phyloP scores from a whole-genome alignment of 2,113 vertebrate species.

The Sebastes schlegelii region DNA sequence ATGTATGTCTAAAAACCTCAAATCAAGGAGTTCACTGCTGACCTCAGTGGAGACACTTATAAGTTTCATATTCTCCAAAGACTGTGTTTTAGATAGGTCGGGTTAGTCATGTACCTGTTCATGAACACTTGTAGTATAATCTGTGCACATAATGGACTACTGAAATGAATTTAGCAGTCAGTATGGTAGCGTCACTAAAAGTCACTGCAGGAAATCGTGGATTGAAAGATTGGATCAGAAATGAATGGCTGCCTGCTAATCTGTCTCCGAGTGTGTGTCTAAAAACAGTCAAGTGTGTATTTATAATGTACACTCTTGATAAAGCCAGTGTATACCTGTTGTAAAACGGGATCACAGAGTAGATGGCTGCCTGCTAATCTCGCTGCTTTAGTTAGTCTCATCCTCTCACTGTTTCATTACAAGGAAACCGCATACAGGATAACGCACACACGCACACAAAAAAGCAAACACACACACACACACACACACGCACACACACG shows the following conservation, averaged over 20 bases:
- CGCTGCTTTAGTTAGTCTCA: constrained; percentile 53
- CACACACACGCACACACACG: constrained; percentile 28
- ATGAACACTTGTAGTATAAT: constrained; percentile 30
- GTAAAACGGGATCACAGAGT: constrained; percentile 54
- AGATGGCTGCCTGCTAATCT: constrained; percentile 63
- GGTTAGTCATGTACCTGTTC: not conserved
- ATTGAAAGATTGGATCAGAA: constrained; percentile 56
- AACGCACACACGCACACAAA: not conserved
- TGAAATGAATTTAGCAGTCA: constrained; percentile 48
- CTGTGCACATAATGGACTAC: constrained; percentile 38
- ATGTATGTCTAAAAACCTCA: constrained; percentile 16
- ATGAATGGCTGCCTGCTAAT: constrained; percentile 41
- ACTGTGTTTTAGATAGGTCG: not conserved
- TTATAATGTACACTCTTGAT: constrained; percentile 45
- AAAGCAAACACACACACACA: constrained; percentile 2
- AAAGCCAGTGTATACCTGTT: constrained; percentile 40
- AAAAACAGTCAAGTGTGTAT: constrained; percentile 40
- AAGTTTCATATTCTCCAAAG: not conserved
- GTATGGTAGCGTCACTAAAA: constrained; percentile 37
- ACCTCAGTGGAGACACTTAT: not conserved
- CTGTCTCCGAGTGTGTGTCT: constrained; percentile 32
- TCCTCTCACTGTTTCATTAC: constrained; percentile 32
- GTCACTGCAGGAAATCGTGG: constrained; percentile 36
- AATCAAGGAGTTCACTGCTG: not conserved
- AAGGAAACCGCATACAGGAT: constrained; percentile 17